These are phyloP conservation scores for Drosophila lacicola DNA, from an alignment of 2,888 invertebrate genomes.

Conservation along the genomic window DNA sequence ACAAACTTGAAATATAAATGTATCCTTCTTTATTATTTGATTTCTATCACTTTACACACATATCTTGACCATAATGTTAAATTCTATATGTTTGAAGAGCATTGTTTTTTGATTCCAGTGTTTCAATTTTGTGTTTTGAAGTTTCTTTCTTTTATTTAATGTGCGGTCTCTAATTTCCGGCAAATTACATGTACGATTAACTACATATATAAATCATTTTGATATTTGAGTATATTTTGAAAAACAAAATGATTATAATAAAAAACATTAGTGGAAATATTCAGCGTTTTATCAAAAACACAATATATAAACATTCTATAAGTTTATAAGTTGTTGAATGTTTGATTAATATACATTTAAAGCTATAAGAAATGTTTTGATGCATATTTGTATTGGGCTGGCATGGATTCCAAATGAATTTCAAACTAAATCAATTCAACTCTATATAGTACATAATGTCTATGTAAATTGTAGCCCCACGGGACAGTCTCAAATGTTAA, in stretches of 20 bases:
- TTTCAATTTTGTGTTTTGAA: conserved; percentile 17
- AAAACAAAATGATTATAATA: conserved; percentile 5
- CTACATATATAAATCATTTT: conserved; percentile 11
- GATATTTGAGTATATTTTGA: conserved; percentile 30
- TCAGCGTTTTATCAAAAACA: conserved; percentile 5
- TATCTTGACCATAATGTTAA: conserved; percentile 51
- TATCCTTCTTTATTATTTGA: conserved; percentile 11
- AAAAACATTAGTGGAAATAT: conserved; percentile 30
- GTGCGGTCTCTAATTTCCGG: conserved; percentile 19
- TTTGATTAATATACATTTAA: conserved; percentile 76
- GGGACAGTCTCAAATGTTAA: conserved; percentile 68
- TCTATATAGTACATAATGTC: conserved; percentile 18
- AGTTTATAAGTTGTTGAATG: conserved; percentile 34
- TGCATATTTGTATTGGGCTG: conserved; percentile 23
- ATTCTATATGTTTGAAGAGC: conserved; percentile 35
- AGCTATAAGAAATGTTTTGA: conserved; percentile 70
- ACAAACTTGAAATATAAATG: conserved; percentile 34
- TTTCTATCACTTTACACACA: conserved; percentile 57
- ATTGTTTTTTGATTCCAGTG: conserved; percentile 38
- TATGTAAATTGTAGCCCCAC: conserved; percentile 48
- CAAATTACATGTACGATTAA: conserved; percentile 33
- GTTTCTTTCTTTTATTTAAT: not conserved
- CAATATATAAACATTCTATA: conserved; percentile 2
- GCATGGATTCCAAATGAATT: conserved; percentile 24
- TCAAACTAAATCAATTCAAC: conserved; percentile 34